phyloP scores from a whole-genome alignment of 2,888 invertebrate species.

The Carterocephalus palaemon region DNA sequence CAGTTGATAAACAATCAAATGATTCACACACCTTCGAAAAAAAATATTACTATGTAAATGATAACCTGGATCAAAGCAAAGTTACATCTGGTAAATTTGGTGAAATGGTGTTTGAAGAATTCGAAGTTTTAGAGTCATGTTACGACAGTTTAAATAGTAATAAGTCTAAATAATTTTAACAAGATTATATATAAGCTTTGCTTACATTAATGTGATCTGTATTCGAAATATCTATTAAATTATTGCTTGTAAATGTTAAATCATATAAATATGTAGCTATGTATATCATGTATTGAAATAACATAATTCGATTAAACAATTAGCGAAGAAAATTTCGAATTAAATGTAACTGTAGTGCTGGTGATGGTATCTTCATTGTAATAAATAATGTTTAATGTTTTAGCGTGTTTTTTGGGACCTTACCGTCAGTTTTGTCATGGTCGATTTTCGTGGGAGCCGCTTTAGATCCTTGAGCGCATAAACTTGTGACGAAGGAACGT shows the following conservation, averaged over 20 bases:
- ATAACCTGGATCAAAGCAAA: constrained; percentile 78
- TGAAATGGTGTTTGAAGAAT: constrained; percentile 92
- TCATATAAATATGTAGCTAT: constrained; percentile 53
- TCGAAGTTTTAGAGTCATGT: constrained; percentile 83
- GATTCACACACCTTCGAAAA: constrained; percentile 71
- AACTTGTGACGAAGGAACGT: constrained; percentile 65
- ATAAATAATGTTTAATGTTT: constrained; percentile 53
- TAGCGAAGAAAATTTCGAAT: constrained; percentile 15
- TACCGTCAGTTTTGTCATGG: constrained; percentile 69
- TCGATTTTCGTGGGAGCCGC: constrained; percentile 61
- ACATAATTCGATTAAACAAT: constrained; percentile 13
- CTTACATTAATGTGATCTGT: constrained; percentile 71
- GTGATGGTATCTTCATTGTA: constrained; percentile 71
- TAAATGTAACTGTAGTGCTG: constrained; percentile 53
- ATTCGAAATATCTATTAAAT: constrained; percentile 68
- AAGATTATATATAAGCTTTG: constrained; percentile 48
- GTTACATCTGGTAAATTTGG: constrained; percentile 81
- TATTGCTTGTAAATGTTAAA: constrained; percentile 65
- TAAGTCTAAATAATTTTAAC: constrained; percentile 64
- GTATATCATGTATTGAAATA: constrained; percentile 22
- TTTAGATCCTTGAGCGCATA: constrained; percentile 66
- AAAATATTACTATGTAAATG: constrained; percentile 81
- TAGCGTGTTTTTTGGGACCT: constrained; percentile 37
- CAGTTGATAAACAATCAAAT: constrained; percentile 45
- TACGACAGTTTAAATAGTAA: constrained; percentile 80